These are phyloP conservation scores for Drosophila kambysellisi DNA, from an alignment of 2,888 invertebrate species.

Conservation along the genomic window DNA sequence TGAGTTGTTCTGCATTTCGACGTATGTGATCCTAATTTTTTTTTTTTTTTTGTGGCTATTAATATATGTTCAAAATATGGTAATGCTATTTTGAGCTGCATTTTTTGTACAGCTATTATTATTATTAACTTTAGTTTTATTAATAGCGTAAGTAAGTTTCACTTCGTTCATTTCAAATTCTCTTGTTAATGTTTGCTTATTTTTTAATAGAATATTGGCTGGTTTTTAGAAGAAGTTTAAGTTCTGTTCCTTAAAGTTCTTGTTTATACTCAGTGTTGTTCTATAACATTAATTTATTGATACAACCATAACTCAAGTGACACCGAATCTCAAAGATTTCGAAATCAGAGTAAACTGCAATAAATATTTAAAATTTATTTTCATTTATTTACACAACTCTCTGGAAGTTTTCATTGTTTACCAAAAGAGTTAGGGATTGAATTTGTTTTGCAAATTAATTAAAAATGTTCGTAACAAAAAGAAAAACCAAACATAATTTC, in stretches of 20 bases:
- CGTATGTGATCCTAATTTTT: neutral
- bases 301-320: conserved; percentile 51
- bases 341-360: conserved; percentile 18
- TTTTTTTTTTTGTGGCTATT: neutral
- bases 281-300: conserved; percentile 18
- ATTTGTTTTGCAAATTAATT: neutral
- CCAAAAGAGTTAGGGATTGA: conserved; percentile 7
- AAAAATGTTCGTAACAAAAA: neutral
- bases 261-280: conserved; percentile 2
- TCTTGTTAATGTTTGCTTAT: neutral
- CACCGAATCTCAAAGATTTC: conserved; percentile 19
- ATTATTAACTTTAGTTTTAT: neutral
- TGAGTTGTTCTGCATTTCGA: neutral
- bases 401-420: neutral
- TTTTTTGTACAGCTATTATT: conserved; percentile 7
- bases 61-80: conserved; percentile 6
- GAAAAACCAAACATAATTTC: neutral
- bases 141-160: conserved; percentile 2
- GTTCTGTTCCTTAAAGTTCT: neutral
- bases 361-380: neutral
- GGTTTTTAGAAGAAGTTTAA: neutral
- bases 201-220: neutral
- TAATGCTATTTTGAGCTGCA: neutral
- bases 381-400: conserved; percentile 38
- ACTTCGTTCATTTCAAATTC: conserved; percentile 1